These are phyloP conservation scores for Prenolepis imparis DNA, from an alignment of 2,888 invertebrate species.

Conservation along the genomic window DNA sequence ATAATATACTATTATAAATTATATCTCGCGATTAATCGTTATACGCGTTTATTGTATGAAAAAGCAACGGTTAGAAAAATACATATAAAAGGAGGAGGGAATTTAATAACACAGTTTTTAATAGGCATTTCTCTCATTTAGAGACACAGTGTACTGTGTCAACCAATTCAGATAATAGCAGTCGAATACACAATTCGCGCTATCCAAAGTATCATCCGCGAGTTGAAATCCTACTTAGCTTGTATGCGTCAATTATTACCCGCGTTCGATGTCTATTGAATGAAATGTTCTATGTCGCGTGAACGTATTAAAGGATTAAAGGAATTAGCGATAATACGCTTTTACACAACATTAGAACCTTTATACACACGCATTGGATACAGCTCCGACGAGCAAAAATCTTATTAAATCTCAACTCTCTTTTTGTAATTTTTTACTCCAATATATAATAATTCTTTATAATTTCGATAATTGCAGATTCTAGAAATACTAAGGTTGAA, in stretches of 20 bases:
- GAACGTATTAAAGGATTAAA: slow-evolving; percentile 47
- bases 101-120: slow-evolving; percentile 47
- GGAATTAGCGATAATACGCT: slow-evolving; percentile 44
- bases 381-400: not conserved
- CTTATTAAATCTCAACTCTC: not conserved
- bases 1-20: not conserved
- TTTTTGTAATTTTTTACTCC: not conserved
- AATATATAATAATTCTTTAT: not conserved
- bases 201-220: slow-evolving; percentile 49
- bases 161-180: slow-evolving; percentile 47
- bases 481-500: not conserved
- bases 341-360: slow-evolving; percentile 43
- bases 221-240: slow-evolving; percentile 56
- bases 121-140: slow-evolving; percentile 46
- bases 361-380: not conserved
- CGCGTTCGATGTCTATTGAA: slow-evolving; percentile 51
- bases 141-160: slow-evolving; percentile 3
- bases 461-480: not conserved
- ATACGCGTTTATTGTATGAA: slow-evolving; percentile 6
- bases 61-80: slow-evolving; percentile 20
- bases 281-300: slow-evolving; percentile 41
- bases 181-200: slow-evolving; percentile 44
- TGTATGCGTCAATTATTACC: slow-evolving; percentile 47
- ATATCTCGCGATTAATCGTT: not conserved
- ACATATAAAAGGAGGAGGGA: slow-evolving; percentile 1